Percentiles rank a stretch among this genome's conserved stretches.
phyloP scores from a whole-genome alignment of 2,888 invertebrate species.

The Agelastica alni region DNA sequence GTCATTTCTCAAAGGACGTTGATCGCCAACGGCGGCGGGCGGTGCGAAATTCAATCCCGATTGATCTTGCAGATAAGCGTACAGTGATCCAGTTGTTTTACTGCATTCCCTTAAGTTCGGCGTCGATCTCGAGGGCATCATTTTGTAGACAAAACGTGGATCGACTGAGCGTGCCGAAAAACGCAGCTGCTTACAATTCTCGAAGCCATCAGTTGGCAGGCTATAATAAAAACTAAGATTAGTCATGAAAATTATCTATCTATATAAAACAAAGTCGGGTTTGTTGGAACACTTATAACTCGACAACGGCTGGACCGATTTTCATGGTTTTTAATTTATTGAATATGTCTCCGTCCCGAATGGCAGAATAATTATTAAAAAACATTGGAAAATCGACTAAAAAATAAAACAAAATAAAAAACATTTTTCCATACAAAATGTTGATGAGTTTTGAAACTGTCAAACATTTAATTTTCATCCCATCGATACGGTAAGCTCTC shows the following conservation, averaged over 20 bases:
- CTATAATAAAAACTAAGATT: constrained; percentile 37
- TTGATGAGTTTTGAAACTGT: too few species aligned
- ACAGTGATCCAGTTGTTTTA: constrained; percentile 41
- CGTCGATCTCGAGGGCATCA: constrained; percentile 59
- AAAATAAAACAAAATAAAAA: too few species aligned
- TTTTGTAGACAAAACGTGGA: constrained; percentile 40
- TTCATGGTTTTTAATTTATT: too few species aligned
- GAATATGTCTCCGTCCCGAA: too few species aligned
- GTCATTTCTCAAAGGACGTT: constrained; percentile 54
- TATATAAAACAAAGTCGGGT: neutral
- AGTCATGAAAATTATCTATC: neutral
- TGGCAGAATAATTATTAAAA: too few species aligned
- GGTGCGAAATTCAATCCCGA: constrained; percentile 45
- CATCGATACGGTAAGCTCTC: too few species aligned
- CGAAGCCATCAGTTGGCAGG: constrained; percentile 48
- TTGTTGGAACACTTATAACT: too few species aligned
- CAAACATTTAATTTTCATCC: too few species aligned
- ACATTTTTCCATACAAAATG: too few species aligned
- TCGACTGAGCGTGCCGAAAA: constrained; percentile 33
- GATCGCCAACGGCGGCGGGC: constrained; percentile 21
- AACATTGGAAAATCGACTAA: too few species aligned
- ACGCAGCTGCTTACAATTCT: constrained; percentile 37
- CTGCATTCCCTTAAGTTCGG: constrained; percentile 49
- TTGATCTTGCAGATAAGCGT: constrained; percentile 50
- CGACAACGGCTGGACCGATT: too few species aligned